Conservation (phyloP, 2,797 vertebrate species). For the Cirrhinus molitorella region DNA sequence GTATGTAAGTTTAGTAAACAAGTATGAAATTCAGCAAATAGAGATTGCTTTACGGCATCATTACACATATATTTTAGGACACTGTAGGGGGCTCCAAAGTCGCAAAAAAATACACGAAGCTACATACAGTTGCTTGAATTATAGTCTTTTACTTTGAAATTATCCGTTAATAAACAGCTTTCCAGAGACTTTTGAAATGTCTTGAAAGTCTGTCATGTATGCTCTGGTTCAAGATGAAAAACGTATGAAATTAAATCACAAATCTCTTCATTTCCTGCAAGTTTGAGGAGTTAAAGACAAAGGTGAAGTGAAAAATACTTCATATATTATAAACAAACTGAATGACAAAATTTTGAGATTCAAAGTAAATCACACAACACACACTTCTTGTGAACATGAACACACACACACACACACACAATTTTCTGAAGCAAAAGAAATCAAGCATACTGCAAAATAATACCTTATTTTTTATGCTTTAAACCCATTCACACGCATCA, state of each 20-base stretch:
- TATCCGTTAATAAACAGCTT: background rate
- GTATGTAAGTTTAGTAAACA: background rate
- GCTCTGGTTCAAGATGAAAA: background rate
- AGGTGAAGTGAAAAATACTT: background rate
- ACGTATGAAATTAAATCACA: background rate
- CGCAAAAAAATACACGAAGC: background rate
- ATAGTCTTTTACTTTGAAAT: background rate
- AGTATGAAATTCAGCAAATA: background rate
- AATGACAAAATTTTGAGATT: slow-evolving; percentile 6
- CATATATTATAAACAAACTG: background rate
- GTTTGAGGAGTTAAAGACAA: background rate
- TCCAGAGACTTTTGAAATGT: background rate
- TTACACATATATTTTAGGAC: background rate
- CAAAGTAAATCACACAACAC: slow-evolving; percentile 48
- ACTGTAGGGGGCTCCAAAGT: background rate
- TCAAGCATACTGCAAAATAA: slow-evolving; percentile 54
- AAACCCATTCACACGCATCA: slow-evolving; percentile 63
- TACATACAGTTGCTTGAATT: background rate
- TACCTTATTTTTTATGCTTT: slow-evolving; percentile 68
- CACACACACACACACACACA: slow-evolving; percentile 49
- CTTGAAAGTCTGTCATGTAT: background rate
- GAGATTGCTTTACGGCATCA: background rate
- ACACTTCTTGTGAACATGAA: slow-evolving; percentile 44
- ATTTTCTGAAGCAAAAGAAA: slow-evolving; percentile 73
- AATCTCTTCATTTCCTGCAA: background rate